phyloP scores from a whole-genome alignment of 2,888 invertebrate species.

The Platerodrilus igneus region DNA sequence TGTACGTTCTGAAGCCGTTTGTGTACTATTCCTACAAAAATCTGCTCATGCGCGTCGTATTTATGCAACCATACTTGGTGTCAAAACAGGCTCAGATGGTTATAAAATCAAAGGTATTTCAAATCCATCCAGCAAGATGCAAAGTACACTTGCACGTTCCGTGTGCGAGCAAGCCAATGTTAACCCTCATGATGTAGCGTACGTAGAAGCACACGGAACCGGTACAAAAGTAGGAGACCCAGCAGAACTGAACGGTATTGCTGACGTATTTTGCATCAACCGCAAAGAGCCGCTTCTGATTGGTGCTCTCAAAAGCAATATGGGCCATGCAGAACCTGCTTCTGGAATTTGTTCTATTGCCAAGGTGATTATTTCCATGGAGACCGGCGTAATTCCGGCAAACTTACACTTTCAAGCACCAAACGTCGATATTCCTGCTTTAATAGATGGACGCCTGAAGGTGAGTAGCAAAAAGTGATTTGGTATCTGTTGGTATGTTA shows the following conservation, averaged over 20 bases:
- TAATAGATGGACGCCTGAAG: conserved; percentile 83
- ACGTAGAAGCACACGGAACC: too few relatives aligned
- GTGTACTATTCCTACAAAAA: conserved; percentile 77
- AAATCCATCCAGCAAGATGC: conserved; percentile 75
- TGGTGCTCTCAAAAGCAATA: conserved; percentile 96
- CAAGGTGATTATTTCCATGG: conserved; percentile 90
- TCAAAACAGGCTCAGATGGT: conserved; percentile 90
- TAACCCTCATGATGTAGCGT: conserved; percentile 76
- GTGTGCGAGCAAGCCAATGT: conserved; percentile 80
- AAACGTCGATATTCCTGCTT: conserved; percentile 87
- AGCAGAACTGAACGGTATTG: conserved; percentile 92
- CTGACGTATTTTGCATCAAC: conserved; percentile 82
- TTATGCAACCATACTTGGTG: too few relatives aligned
- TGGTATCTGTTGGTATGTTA: too few relatives aligned
- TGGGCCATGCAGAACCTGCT: conserved; percentile 96
- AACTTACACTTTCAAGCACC: conserved; percentile 87
- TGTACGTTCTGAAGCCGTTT: too few relatives aligned
- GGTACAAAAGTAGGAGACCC: conserved; percentile 97
- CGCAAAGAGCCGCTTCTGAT: conserved; percentile 76
- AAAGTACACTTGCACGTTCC: conserved; percentile 74
- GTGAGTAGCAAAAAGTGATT: conserved; percentile 38
- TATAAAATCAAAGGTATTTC: conserved; percentile 86
- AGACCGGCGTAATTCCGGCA: conserved; percentile 78
- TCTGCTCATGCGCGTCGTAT: conserved; percentile 68
- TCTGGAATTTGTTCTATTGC: too few relatives aligned